Conservation (phyloP, 1,140 invertebrate species). For the Bombus huntii region DNA sequence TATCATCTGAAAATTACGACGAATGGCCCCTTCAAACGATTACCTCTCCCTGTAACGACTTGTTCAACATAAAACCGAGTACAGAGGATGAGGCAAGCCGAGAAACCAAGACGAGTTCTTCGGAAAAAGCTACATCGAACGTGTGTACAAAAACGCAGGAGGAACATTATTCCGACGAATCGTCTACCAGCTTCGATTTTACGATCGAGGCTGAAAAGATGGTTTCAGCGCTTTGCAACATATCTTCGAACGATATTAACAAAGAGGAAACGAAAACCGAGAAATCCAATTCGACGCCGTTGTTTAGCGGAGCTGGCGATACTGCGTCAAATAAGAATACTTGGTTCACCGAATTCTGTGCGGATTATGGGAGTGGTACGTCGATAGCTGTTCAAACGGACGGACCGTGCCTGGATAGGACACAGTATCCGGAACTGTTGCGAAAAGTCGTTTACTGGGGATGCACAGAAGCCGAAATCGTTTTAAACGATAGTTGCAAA, state of each 20-base stretch:
- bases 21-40: slow-evolving; percentile 49
- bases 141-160: slow-evolving; percentile 51
- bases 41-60: background rate
- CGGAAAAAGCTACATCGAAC: slow-evolving; percentile 37
- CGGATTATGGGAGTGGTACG: slow-evolving; percentile 51
- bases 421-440: slow-evolving; percentile 69
- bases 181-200: slow-evolving; percentile 76
- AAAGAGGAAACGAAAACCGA: slow-evolving; percentile 61
- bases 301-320: slow-evolving; percentile 67
- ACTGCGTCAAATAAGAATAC: slow-evolving; percentile 60
- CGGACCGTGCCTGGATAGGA: slow-evolving; percentile 33
- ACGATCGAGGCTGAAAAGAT: slow-evolving; percentile 79
- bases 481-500: slow-evolving; percentile 60
- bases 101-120: background rate
- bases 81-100: background rate
- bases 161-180: slow-evolving; percentile 74
- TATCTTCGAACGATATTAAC: slow-evolving; percentile 67
- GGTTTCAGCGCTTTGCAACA: slow-evolving; percentile 78
- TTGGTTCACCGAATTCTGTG: slow-evolving; percentile 68
- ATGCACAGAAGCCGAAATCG: slow-evolving; percentile 73
- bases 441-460: slow-evolving; percentile 73
- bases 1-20: slow-evolving; percentile 30
- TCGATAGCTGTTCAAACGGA: slow-evolving; percentile 69
- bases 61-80: background rate
- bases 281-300: slow-evolving; percentile 38